A percentile compares a stretch with the other conserved stretches of the same genome.
phyloP scores from a whole-genome alignment of 1,140 invertebrate species.

The Drosophila gunungcola region DNA sequence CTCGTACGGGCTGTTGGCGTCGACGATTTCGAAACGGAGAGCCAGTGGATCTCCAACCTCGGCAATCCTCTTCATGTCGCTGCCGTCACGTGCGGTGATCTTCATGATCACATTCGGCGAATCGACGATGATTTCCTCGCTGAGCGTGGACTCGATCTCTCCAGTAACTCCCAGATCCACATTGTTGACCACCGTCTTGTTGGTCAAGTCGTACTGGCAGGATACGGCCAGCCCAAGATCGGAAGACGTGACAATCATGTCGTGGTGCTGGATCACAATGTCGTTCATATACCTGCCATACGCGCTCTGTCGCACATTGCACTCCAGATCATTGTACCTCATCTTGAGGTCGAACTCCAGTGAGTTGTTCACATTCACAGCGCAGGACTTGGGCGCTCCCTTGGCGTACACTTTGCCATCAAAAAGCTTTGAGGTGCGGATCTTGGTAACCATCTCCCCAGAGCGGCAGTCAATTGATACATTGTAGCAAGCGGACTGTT shows the following conservation, averaged over 20 bases:
- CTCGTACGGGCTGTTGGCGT: constrained; percentile 96
- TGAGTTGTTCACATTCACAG: constrained; percentile 93
- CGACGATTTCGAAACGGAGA: constrained; percentile 95
- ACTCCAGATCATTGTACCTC: constrained; percentile 95
- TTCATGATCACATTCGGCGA: constrained; percentile 97
- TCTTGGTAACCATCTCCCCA: constrained; percentile 95
- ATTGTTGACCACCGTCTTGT: constrained; percentile 96
- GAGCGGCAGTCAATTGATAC: constrained; percentile 96
- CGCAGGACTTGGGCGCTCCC: constrained; percentile 95
- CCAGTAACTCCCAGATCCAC: constrained; percentile 95
- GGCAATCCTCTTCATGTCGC: constrained; percentile 91
- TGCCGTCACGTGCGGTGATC: constrained; percentile 92
- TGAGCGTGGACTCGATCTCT: constrained; percentile 91
- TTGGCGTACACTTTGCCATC: constrained; percentile 97
- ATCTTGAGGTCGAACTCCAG: constrained; percentile 94
- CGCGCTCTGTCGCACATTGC: constrained; percentile 93
- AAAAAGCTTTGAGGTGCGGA: constrained; percentile 96
- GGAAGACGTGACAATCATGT: constrained; percentile 97
- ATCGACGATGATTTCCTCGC: constrained; percentile 94
- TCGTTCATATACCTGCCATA: constrained; percentile 94
- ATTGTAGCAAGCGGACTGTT: constrained; percentile 97
- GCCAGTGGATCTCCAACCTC: constrained; percentile 96
- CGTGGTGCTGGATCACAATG: constrained; percentile 96
- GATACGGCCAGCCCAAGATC: constrained; percentile 96
- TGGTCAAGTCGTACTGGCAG: constrained; percentile 96